Evolutionary conservation across 2,113 vertebrate species (phyloP).

Genomic region (Astur gentilis): DNA sequence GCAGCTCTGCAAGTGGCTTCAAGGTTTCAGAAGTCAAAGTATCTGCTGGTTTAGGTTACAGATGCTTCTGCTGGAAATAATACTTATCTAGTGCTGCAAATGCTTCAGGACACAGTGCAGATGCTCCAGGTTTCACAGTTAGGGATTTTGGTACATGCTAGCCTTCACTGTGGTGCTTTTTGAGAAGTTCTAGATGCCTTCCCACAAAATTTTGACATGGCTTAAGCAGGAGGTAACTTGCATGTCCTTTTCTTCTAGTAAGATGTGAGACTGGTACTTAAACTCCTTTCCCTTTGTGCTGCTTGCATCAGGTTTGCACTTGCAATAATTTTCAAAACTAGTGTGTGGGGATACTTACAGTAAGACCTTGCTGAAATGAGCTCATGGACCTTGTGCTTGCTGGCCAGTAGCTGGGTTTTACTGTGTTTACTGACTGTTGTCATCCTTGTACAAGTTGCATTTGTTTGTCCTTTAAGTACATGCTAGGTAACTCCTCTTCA

Average conservation of each 20-base stretch:
- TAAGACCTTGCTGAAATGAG: not conserved
- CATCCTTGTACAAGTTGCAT: not conserved
- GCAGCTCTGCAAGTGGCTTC: not conserved
- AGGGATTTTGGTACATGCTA: not conserved
- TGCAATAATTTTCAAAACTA: not conserved
- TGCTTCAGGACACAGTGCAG: not conserved
- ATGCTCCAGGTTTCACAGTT: not conserved
- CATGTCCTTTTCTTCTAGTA: not conserved
- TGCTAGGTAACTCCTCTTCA: not conserved
- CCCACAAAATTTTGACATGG: not conserved
- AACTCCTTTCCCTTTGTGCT: not conserved
- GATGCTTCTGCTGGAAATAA: not conserved
- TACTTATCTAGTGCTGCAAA: not conserved
- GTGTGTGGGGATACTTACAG: not conserved
- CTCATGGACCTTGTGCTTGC: accelerated
- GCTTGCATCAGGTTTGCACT: not conserved
- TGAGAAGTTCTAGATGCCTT: not conserved
- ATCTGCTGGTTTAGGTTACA: not conserved
- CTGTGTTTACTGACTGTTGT: accelerated
- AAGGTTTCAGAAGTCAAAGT: not conserved
- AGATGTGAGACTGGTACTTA: accelerated
- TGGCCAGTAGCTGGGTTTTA: not conserved
- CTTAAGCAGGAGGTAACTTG: not conserved
- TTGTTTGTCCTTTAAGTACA: not conserved
- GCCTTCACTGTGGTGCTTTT: not conserved